Evolutionary conservation across 2,888 invertebrate species (phyloP).

Genomic region (Melanostoma mellinum): DNA sequence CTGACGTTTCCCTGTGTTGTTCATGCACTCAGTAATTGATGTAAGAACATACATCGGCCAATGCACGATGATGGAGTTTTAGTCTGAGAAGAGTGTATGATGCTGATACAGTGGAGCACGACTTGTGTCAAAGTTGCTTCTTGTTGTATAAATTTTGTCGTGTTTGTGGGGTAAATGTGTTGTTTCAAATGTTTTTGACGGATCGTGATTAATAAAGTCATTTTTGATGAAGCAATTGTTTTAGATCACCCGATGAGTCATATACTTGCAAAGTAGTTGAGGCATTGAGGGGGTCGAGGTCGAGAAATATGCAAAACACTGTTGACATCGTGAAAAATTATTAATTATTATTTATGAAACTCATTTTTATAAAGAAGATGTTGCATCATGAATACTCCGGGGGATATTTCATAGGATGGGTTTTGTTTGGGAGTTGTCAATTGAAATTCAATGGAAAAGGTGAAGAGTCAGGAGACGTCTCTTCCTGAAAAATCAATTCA

Average conservation of each 20-base stretch:
- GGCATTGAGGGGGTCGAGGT: background rate
- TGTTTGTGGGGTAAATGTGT: constrained; percentile 40
- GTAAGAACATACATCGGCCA: constrained; percentile 47
- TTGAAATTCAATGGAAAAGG: too few relatives aligned
- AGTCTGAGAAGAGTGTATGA: constrained; percentile 15
- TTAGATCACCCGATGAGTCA: background rate
- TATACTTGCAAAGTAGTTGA: background rate
- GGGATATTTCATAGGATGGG: too few relatives aligned
- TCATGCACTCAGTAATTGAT: constrained; percentile 54
- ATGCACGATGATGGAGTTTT: constrained; percentile 37
- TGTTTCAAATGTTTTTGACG: constrained; percentile 36
- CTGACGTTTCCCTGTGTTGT: constrained; percentile 7
- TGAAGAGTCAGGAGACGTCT: too few relatives aligned
- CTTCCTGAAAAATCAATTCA: too few relatives aligned
- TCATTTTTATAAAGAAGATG: too few relatives aligned
- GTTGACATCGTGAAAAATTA: too few relatives aligned
- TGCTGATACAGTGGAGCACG: constrained; percentile 51
- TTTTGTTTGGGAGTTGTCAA: too few relatives aligned
- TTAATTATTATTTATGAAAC: too few relatives aligned
- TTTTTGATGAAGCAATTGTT: constrained; percentile 40
- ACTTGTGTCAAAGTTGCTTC: constrained; percentile 67
- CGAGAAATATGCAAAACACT: too few relatives aligned
- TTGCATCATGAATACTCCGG: too few relatives aligned
- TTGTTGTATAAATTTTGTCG: constrained; percentile 49
- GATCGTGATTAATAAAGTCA: constrained; percentile 68